Evolutionary conservation across 2,113 vertebrate species (phyloP).

Genomic region (Okapia johnstoni): DNA sequence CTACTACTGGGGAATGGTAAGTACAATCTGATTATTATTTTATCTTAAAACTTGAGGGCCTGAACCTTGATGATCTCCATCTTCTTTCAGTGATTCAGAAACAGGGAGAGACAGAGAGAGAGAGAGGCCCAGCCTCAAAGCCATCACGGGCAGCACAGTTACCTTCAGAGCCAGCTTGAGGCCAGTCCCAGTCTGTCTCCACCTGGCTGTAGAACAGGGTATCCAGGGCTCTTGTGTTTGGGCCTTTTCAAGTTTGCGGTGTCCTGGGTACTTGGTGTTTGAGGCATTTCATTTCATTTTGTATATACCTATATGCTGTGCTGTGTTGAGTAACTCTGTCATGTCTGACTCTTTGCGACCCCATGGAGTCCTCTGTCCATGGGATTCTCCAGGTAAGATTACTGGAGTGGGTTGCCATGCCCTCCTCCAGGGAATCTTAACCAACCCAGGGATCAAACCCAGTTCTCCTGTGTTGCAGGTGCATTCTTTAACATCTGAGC

Average conservation of each 20-base stretch:
- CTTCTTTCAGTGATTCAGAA: neutral
- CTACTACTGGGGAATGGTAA: neutral
- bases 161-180: neutral
- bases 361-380: neutral
- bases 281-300: neutral
- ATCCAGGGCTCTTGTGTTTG: rapidly evolving
- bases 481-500: no score
- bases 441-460: no score
- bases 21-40: neutral
- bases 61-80: neutral
- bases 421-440: neutral
- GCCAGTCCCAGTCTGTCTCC: no score
- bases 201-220: neutral
- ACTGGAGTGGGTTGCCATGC: neutral
- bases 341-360: neutral
- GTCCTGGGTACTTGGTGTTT: neutral
- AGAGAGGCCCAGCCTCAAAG: neutral
- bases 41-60: neutral
- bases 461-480: no score
- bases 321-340: neutral
- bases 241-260: neutral
- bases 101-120: neutral
- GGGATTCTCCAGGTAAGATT: neutral
- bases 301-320: neutral
- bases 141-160: rapidly evolving